Base-by-base conservation (phyloP, 2,113 vertebrate genomes). In the Helogale parvula region DNA sequence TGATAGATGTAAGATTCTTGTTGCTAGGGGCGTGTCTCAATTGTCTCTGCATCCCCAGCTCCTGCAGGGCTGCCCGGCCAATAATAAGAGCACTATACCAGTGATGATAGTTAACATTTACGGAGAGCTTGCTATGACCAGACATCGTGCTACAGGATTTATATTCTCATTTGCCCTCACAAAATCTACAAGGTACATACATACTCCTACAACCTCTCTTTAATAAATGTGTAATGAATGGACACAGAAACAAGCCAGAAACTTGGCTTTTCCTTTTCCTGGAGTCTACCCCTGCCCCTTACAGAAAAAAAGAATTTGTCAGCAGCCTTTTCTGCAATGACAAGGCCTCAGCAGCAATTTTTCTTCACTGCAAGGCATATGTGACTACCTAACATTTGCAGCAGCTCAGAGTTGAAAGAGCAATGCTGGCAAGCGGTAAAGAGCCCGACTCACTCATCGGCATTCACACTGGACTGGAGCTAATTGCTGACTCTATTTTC, bases 231-330 rank as follows among this genome's bases (percentile, higher is more conserved):
- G 21, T 38, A 54, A 63, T 66, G 21, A 95, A 80, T 60, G 14
- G 10, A 57, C 33, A 86, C 45, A 80, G 85, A 95, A 94, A 69
- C 10, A 72, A 90, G 23, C 12, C n/a, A 68, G 69, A 93, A 77
- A 85, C 35, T 90, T 94, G 80, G 41, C 57, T 90, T 88, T 79
- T 92, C 77, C 69, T 95, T 86, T 80, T 80, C 45, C 50, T 91
- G 71, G 54, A 72, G 65, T 97, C 88, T 84, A 25, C 33, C 93
- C 45, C 45, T 90, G 12, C 14, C 63, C 60, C 6, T 79, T 91
- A 79, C 5, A 23, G 38, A 4, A 68, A 33, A 60, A 66, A 65
- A 27, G 31, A 96, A 92, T 74, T 83, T 47, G 79, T 96, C 35
- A 93, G 25, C 33, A 60, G 47, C 23, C 57, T 88, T 96, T 86